These are phyloP conservation scores for Acipenser transmontanus DNA, from an alignment of 2,797 vertebrate genomes.

Conservation along the genomic window DNA sequence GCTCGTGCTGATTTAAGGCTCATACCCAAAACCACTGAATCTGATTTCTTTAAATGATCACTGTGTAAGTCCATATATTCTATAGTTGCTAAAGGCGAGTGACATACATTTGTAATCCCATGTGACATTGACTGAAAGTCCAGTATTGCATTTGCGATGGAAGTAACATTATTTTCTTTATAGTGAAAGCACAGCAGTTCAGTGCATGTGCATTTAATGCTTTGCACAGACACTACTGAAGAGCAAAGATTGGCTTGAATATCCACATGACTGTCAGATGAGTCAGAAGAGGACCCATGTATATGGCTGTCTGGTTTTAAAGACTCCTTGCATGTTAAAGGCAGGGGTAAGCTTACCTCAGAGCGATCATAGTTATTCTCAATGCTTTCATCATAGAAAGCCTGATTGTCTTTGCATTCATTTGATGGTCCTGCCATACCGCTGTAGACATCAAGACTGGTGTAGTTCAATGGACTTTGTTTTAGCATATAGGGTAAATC, in stretches of 20 bases:
- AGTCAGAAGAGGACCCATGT: constrained; percentile 24
- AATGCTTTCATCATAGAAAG: constrained; percentile 36
- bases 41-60: constrained; percentile 37
- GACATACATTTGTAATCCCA: constrained; percentile 30
- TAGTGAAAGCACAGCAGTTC: constrained; percentile 33
- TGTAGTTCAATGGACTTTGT: constrained; percentile 59
- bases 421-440: constrained; percentile 53
- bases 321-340: constrained; percentile 35
- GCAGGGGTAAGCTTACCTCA: constrained; percentile 40
- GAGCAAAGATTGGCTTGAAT: constrained; percentile 35
- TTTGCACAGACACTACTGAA: constrained; percentile 28
- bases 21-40: constrained; percentile 32
- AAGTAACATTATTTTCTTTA: constrained; percentile 23
- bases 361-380: constrained; percentile 39
- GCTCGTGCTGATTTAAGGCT: constrained; percentile 19
- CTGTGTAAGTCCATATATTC: constrained; percentile 34
- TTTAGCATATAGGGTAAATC: constrained; percentile 48
- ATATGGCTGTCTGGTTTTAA: constrained; percentile 30
- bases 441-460: constrained; percentile 45
- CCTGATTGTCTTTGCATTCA: constrained; percentile 37
- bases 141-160: not conserved
- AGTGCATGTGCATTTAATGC: constrained; percentile 32
- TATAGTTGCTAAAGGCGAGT: constrained; percentile 34
- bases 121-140: constrained; percentile 26
- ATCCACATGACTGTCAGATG: constrained; percentile 27